Evolutionary conservation across 2,797 vertebrate genomes (phyloP).

Genomic region (Centropyge bicolor): DNA sequence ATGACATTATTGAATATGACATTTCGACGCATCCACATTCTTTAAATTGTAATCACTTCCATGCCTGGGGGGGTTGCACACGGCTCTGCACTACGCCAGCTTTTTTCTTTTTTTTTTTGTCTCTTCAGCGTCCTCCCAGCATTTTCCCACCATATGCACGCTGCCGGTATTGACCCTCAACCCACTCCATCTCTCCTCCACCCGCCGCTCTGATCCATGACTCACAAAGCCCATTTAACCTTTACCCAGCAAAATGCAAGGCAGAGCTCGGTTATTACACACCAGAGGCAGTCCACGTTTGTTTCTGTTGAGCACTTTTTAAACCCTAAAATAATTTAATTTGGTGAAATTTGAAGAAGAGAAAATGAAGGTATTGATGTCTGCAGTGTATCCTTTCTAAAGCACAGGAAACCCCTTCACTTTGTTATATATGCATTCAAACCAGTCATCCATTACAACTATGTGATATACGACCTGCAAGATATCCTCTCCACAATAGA

Average conservation of each 20-base stretch:
- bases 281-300: background rate
- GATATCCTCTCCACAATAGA: slow-evolving; percentile 65
- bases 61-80: slow-evolving; percentile 13
- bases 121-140: slow-evolving; percentile 27
- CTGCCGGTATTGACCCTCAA: slow-evolving; percentile 71
- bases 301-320: background rate
- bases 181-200: slow-evolving; percentile 68
- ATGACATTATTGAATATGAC: background rate
- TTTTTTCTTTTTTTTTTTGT: slow-evolving; percentile 16
- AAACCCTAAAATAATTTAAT: background rate
- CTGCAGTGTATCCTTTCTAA: slow-evolving; percentile 23
- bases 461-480: slow-evolving; percentile 64
- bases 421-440: slow-evolving; percentile 56
- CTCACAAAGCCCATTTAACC: slow-evolving; percentile 80
- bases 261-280: slow-evolving; percentile 36
- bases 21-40: slow-evolving; percentile 22
- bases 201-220: slow-evolving; percentile 66
- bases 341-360: background rate
- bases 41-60: slow-evolving; percentile 34
- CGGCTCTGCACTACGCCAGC: slow-evolving; percentile 10
- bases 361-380: slow-evolving; percentile 22
- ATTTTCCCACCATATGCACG: slow-evolving; percentile 67
- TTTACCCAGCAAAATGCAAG: slow-evolving; percentile 63
- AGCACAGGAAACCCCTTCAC: slow-evolving; percentile 43
- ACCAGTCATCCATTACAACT: slow-evolving; percentile 50